Evolutionary conservation across 2,113 vertebrate genomes (phyloP), one percentile per base, ranked within the genome.

Genomic region (Talpa occidentalis): DNA sequence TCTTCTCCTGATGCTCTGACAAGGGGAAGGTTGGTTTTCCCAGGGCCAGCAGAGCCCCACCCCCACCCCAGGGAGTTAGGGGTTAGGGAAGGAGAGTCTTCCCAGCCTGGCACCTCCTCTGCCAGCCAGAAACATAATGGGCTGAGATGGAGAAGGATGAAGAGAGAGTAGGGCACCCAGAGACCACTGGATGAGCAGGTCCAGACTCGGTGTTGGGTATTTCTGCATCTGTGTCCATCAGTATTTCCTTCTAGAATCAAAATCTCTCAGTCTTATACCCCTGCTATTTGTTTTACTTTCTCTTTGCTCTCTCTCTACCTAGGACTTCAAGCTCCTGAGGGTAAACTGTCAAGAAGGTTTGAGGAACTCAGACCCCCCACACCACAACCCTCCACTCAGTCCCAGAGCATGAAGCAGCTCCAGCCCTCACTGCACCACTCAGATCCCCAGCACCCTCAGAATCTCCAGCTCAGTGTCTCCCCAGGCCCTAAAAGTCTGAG

Each of bases 291-390:
- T 47, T 40, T 10, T 44, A 44, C 15, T 42, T 80, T 44, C 35
- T 32, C 47, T 56, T 62, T 69, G 83, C 40, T 87, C 59, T 93
- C 40, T 93, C 60, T 81, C 82, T 91, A 60, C 69, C 35, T 94
- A 72, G 67, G 67, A 26, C 87, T 95, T 93, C 87, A 91, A 83
- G 77, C 17, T 87, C 74, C 70, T 86, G 47, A 32, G 21, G 42
- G 52, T 44, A 90, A 80, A 74, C 15, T 87, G 49, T 73, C 72
- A 28, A 70, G 64, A 14, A 59, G 19, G 76, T 66, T 78, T 81
- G 11, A 81, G 77, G 66, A 94, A 93, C 88, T 92, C 80, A 83
- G 42, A 72, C 37, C 56, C 56, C 90, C 78, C 93, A 66, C 0
- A 54, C 32, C 42, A 80, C 59, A 49, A 85, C 10, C 42, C 54